Evolutionary conservation across 2,888 invertebrate genomes (phyloP), one percentile per base, ranked within the genome.

Genomic region (Ischnus inquisitorius): DNA sequence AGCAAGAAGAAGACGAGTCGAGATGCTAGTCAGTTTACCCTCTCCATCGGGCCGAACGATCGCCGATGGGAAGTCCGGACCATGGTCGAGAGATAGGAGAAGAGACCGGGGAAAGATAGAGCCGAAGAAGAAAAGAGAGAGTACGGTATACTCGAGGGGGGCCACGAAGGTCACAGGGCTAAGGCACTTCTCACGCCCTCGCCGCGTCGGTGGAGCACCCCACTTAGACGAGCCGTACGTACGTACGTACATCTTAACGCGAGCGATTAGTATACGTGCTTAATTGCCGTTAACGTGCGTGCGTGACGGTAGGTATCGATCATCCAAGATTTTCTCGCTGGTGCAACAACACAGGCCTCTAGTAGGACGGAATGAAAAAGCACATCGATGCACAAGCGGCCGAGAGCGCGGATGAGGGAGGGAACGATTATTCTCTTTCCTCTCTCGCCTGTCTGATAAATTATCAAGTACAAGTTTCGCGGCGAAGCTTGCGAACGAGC

Each of bases 101-200:
- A 76, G 69, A 46, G 65, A 46, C 41, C 65, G 72, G 68, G 62
- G 81, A 54, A n/a, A 64, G 74, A 82, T 71, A 62, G 65, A 71
- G 51, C 16, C 16, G 8, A 60, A 25, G 34, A 80, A 68, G 19
- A 81, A 83, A 64, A 69, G 82, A 77, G 83, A 81, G 83, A 76
- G 82, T 68, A 77, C 67, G 71, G 83, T 81, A 83, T 90, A 90
- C 88, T 88, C 88, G 79, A 87, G 62, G 88, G 57, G 89, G 91
- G 90, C 88, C 90, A 89, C 90, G 90, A 91, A 92, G 93, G 92
- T 93, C 93, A 92, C 92, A 93, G 92, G 93, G 92, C 91, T 90
- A 91, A 92, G 92, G 92, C 92, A 92, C 92, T 93, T 93, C 93
- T 93, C 93, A 93, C 93, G 93, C 93, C 93, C 93, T 92, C 92